Conservation (phyloP, 2,888 invertebrate species). For the Drosophila mercatorum region DNA sequence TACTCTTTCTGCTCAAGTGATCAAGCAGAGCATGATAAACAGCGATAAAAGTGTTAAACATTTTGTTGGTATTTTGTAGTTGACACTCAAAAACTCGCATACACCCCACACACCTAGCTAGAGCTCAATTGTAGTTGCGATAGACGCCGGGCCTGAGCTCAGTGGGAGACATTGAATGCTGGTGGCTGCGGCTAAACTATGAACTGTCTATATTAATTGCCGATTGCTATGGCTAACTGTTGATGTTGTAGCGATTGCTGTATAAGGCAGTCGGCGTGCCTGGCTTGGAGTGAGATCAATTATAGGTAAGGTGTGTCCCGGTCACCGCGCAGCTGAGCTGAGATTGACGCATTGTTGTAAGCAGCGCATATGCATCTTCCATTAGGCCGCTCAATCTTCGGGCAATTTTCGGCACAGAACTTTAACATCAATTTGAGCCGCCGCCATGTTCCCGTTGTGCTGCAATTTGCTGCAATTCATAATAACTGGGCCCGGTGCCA, state of each 20-base stretch:
- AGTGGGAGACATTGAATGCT: not conserved
- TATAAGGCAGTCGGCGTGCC: conserved; percentile 26
- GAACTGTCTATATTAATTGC: conserved; percentile 23
- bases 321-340: conserved; percentile 56
- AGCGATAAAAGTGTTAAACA: conserved; percentile 69
- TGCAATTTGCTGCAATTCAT: conserved; percentile 76
- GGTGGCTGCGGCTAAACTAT: conserved; percentile 1
- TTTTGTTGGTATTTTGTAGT: conserved; percentile 77
- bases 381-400: conserved; percentile 49
- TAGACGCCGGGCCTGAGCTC: not conserved
- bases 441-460: conserved; percentile 47
- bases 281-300: conserved; percentile 50
- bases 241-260: conserved; percentile 65
- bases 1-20: not conserved
- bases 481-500: conserved; percentile 76
- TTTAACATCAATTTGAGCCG: conserved; percentile 41
- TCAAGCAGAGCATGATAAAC: conserved; percentile 10
- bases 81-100: conserved; percentile 64
- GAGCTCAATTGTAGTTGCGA: conserved; percentile 29
- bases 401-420: conserved; percentile 35
- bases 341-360: conserved; percentile 30
- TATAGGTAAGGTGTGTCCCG: conserved; percentile 64
- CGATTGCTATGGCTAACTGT: conserved; percentile 62
- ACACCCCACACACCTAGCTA: not conserved
- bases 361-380: conserved; percentile 49